A percentile compares a stretch with the other conserved stretches of the same genome.
Evolutionary conservation across 1,140 invertebrate species (phyloP).

Genomic region (Lucilia cuprina): DNA sequence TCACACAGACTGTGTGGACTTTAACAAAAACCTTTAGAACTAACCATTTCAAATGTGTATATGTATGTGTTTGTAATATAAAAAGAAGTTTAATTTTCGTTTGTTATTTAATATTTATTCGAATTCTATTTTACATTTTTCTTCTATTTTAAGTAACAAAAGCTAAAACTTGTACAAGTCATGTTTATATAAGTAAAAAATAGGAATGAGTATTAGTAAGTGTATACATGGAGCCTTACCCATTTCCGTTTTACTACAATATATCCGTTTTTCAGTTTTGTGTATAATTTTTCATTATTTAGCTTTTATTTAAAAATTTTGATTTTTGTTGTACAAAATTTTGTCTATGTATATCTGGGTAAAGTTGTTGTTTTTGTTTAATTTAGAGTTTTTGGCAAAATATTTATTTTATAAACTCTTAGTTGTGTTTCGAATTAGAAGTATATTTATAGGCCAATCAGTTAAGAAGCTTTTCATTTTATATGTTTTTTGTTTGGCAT

Average conservation of each 20-base stretch:
- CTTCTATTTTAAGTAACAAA: background rate
- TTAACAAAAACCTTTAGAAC: background rate
- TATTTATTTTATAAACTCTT: background rate
- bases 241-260: background rate
- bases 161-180: background rate
- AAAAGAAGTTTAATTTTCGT: background rate
- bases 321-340: background rate
- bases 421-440: background rate
- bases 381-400: background rate
- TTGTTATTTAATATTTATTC: background rate
- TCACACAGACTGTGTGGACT: background rate
- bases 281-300: background rate
- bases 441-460: background rate
- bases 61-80: background rate
- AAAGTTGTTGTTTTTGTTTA: background rate
- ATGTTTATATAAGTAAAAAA: too few species aligned
- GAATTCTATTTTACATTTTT: background rate
- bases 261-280: background rate
- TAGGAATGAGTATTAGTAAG: too few species aligned
- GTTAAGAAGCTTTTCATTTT: background rate
- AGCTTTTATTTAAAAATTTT: background rate
- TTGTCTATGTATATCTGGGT: background rate
- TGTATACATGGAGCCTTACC: background rate
- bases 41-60: too few species aligned
- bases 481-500: background rate